These are phyloP conservation scores for Machimus rusticus DNA, from an alignment of 2,888 invertebrate species.

Conservation along the genomic window DNA sequence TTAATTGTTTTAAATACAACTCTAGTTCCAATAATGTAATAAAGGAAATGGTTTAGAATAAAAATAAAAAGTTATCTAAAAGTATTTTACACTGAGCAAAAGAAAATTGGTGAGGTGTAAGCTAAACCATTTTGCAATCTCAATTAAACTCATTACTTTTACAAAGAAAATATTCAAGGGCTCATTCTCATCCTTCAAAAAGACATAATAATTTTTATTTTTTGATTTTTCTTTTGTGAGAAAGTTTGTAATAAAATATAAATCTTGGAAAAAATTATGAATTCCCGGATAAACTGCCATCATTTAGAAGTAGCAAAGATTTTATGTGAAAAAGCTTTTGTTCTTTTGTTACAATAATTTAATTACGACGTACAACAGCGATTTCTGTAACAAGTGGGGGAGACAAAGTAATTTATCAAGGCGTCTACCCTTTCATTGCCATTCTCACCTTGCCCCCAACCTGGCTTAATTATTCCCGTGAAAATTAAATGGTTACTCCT, in stretches of 20 bases:
- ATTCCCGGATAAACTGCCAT: neutral
- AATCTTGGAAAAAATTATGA: neutral
- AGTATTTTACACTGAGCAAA: too few species aligned
- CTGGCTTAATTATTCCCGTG: neutral
- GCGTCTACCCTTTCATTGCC: neutral
- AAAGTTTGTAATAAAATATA: neutral
- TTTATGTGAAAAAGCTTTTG: neutral
- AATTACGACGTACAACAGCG: neutral
- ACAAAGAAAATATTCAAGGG: too few species aligned
- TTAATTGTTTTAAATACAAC: too few species aligned
- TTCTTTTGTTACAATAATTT: neutral
- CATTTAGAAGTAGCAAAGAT: neutral
- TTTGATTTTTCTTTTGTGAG: neutral
- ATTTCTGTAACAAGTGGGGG: neutral
- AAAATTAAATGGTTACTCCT: neutral
- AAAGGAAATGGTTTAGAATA: too few species aligned
- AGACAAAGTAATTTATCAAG: neutral
- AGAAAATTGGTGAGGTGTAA: too few species aligned
- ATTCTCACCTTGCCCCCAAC: neutral
- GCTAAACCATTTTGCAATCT: too few species aligned
- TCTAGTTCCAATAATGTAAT: too few species aligned
- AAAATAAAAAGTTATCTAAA: too few species aligned
- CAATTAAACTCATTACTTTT: too few species aligned
- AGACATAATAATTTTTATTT: too few species aligned
- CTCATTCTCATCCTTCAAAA: too few species aligned